Base-by-base conservation (phyloP, 2,797 vertebrate genomes). In the Gallinago solitaria region DNA sequence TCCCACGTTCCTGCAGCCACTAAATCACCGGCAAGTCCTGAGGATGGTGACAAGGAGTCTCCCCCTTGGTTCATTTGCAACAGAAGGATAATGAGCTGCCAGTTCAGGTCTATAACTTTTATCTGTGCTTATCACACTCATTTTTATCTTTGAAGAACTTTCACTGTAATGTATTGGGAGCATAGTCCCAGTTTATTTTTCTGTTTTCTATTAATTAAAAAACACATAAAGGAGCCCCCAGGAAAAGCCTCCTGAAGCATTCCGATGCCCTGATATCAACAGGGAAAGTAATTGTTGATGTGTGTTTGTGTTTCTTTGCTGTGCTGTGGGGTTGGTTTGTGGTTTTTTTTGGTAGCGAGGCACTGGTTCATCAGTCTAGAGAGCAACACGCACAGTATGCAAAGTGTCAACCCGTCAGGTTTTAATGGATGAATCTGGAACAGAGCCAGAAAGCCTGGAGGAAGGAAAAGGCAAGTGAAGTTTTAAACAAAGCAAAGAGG, bases 191-290 rank as follows among this genome's bases (percentile, higher is more conserved):
- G 76, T 93, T 90, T 83, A 51, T 87, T 94, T 90, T 89, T 91
- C 87, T 87, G 12, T 45, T 87, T 91, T 80, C 30, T 95, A 25
- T 68, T 95, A 81, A 93, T 95, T 73, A 94, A 93, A 96, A 64
- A 54, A 21, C 14, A 47, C 17, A 77, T 32, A 67, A 76, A 79
- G 11, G 9, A 94, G 68, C 16, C 24, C 37, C 37, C 59, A 73
- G 30, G 39, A 92, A 69, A 93, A 75, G 15, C 28, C 51, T 87
- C 16, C 8, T 88, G 78, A 95, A 96, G 70, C 11, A 77, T 53
- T 94, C 21, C 45, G 53, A 41, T 47, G 6, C 41, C 12, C 23
- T 89, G 67, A 91, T 89, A n/a, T 59, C 93, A 94, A 78, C 87
- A 37, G 50, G 79, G 33, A 84, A 93, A 88, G 51, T 79, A 74